Percentiles rank a stretch among this genome's conserved stretches.
Evolutionary conservation across 2,797 vertebrate genomes (phyloP).

Genomic region (Urophycis tenuis): DNA sequence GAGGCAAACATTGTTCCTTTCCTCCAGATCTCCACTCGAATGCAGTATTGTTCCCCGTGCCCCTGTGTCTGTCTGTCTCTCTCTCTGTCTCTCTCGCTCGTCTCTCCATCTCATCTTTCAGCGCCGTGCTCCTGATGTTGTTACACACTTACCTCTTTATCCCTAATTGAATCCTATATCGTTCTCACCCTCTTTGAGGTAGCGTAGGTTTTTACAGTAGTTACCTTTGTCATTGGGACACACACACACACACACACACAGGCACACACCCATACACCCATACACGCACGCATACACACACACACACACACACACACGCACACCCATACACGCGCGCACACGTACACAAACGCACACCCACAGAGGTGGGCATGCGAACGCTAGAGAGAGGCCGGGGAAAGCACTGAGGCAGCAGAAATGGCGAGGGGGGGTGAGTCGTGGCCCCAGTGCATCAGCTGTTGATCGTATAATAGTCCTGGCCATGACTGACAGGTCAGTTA

Average conservation of each 20-base stretch:
- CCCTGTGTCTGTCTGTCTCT: conserved; percentile 12
- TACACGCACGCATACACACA: conserved; percentile 12
- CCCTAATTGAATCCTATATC: not conserved
- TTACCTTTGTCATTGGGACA: conserved; percentile 10
- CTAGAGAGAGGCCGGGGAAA: conserved; percentile 51
- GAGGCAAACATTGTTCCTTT: conserved; percentile 33
- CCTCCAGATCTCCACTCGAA: not conserved
- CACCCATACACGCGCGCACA: conserved; percentile 24
- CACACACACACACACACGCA: not conserved
- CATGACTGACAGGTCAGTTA: conserved; percentile 53
- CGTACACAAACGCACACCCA: conserved; percentile 14
- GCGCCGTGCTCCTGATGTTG: no score
- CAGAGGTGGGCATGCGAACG: not conserved
- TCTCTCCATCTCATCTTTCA: not conserved
- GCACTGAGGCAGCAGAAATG: conserved; percentile 63
- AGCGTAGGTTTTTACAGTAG: not conserved
- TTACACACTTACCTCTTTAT: no score
- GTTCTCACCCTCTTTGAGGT: not conserved
- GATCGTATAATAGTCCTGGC: conserved; percentile 56
- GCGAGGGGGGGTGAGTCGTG: conserved; percentile 57
- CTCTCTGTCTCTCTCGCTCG: not conserved
- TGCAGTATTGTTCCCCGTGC: conserved; percentile 14
- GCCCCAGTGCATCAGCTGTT: conserved; percentile 50
- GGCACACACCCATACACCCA: conserved; percentile 11
- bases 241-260: conserved; percentile 20